These are phyloP conservation scores for Parasteatoda tepidariorum DNA, from an alignment of 1,140 invertebrate species.

Conservation along the genomic window DNA sequence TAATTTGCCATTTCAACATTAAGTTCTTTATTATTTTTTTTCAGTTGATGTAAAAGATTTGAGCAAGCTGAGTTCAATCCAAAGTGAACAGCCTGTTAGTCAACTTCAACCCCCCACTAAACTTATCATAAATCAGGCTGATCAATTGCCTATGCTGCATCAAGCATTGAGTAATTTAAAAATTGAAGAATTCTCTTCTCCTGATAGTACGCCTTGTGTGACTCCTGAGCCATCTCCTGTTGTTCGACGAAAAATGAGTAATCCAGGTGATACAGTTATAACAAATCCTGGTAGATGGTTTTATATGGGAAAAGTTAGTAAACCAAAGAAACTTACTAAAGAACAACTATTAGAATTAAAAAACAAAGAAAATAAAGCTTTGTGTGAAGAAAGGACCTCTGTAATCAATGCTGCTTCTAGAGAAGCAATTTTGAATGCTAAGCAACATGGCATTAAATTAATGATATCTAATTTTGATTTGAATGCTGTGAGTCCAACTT, in stretches of 20 bases:
- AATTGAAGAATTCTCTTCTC: conserved; percentile 32
- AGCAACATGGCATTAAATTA: conserved; percentile 5
- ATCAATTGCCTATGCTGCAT: neutral
- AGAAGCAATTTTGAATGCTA: neutral
- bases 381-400: neutral
- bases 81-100: too few relatives aligned
- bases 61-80: too few relatives aligned
- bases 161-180: neutral
- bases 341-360: neutral
- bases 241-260: conserved; percentile 23
- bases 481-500: conserved; percentile 51
- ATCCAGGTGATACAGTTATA: conserved; percentile 18
- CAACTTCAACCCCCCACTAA: too few relatives aligned
- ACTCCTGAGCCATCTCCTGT: conserved; percentile 48
- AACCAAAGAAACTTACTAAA: neutral
- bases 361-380: neutral
- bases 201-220: conserved; percentile 33
- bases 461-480: conserved; percentile 50
- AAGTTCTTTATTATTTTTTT: too few relatives aligned
- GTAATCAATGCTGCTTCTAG: neutral
- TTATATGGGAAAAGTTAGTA: conserved; percentile 30
- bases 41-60: too few relatives aligned
- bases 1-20: too few relatives aligned
- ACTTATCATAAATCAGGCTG: neutral
- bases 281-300: conserved; percentile 51